These are phyloP conservation scores for Isichthys henryi DNA, from an alignment of 2,113 vertebrate species.

Conservation along the genomic window DNA sequence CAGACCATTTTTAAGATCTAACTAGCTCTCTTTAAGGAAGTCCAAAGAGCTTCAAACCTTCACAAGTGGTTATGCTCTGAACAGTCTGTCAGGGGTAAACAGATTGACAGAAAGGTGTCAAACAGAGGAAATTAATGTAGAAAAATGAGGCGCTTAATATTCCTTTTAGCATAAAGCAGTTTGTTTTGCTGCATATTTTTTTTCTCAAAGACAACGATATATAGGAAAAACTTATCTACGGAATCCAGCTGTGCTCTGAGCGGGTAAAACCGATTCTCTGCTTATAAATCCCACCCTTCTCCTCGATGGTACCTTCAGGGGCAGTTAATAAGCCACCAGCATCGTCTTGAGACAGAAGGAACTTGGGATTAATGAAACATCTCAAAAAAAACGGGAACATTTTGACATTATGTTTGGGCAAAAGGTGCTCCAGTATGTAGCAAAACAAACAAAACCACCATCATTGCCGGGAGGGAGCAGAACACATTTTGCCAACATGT, in stretches of 20 bases:
- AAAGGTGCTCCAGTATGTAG: background rate
- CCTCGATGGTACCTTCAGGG: background rate
- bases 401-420: background rate
- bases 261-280: background rate
- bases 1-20: background rate
- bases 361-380: background rate
- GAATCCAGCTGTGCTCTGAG: background rate
- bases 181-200: conserved; percentile 17
- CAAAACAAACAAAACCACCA: conserved; percentile 11
- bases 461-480: background rate
- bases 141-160: background rate
- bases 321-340: background rate
- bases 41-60: background rate
- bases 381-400: background rate
- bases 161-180: background rate
- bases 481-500: background rate
- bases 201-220: background rate
- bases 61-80: background rate
- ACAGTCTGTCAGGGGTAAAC: background rate
- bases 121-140: background rate
- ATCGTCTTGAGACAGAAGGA: background rate
- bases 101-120: conserved; percentile 7
- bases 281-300: background rate
- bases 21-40: background rate
- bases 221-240: background rate